Percentiles rank a stretch among this genome's conserved stretches.
Conservation (phyloP, 2,888 invertebrate species). For the Cantharis lateralis region DNA sequence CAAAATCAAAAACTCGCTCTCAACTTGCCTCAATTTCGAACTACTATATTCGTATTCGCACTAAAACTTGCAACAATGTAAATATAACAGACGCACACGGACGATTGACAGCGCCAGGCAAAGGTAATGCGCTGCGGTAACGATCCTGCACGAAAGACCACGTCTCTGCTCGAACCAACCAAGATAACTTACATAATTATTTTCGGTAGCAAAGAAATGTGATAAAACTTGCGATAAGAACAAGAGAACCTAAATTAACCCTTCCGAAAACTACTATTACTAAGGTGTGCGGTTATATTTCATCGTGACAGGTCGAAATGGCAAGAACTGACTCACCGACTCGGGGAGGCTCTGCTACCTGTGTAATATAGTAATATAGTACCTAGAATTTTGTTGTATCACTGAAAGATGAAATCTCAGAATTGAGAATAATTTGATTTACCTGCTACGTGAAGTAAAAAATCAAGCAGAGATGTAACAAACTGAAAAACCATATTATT, state of each 20-base stretch:
- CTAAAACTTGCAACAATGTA: conserved; percentile 3
- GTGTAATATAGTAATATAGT: background rate
- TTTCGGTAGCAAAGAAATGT: background rate
- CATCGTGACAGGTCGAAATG: background rate
- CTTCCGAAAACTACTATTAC: background rate
- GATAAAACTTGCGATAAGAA: background rate
- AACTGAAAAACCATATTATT: background rate
- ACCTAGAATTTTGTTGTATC: background rate
- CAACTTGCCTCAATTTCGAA: background rate
- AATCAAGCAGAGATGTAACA: background rate
- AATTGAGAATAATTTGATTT: background rate
- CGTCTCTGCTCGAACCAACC: conserved; percentile 1
- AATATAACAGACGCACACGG: conserved; percentile 17
- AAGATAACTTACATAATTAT: background rate
- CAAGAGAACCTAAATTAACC: background rate
- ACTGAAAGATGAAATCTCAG: background rate
- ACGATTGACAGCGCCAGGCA: conserved; percentile 27
- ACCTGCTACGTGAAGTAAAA: background rate
- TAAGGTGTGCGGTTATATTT: background rate
- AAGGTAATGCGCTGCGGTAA: conserved; percentile 29
- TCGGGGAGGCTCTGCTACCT: background rate
- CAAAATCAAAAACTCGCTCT: background rate
- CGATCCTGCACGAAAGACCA: conserved; percentile 14
- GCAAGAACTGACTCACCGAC: background rate
- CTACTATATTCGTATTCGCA: background rate